A percentile compares a stretch with the other conserved stretches of the same genome.
phyloP scores from a whole-genome alignment of 2,888 invertebrate species.

The Drosophila peninsularis region DNA sequence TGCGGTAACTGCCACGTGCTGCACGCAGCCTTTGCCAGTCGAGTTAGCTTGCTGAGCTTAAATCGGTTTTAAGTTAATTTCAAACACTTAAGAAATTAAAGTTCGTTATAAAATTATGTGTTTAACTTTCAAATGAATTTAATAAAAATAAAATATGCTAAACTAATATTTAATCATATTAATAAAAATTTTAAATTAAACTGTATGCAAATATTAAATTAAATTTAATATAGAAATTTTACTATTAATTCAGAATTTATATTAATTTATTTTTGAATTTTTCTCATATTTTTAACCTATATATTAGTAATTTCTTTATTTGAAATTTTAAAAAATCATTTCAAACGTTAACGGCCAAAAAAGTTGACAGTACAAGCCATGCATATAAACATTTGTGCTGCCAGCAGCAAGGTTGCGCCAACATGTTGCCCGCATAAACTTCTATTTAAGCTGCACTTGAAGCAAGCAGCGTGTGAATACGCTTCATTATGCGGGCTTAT shows the following conservation, averaged over 20 bases:
- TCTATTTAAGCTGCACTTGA: background rate
- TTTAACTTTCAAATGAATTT: background rate
- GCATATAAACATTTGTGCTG: conserved; percentile 7
- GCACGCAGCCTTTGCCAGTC: background rate
- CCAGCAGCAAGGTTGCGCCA: conserved; percentile 22
- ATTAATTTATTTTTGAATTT: no score
- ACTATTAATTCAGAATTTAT: no score
- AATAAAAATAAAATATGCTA: no score
- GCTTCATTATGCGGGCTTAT: background rate
- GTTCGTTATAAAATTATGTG: background rate
- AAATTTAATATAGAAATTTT: no score
- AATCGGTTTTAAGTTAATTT: conserved; percentile 61
- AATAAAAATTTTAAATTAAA: background rate
- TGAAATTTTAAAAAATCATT: background rate
- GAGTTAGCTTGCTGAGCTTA: conserved; percentile 16
- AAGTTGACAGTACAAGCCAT: background rate
- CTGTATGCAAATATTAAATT: no score
- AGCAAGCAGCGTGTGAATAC: background rate
- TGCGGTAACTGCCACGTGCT: conserved; percentile 32
- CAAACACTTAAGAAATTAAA: conserved; percentile 42
- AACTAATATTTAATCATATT: background rate
- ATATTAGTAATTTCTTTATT: no score
- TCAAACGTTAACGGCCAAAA: background rate
- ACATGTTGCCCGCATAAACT: background rate
- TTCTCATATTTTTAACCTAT: no score